Percentiles rank a stretch among this genome's conserved stretches.
Conservation (phyloP, 2,888 invertebrate genomes). For the Pycnomerus fuliginosus region DNA sequence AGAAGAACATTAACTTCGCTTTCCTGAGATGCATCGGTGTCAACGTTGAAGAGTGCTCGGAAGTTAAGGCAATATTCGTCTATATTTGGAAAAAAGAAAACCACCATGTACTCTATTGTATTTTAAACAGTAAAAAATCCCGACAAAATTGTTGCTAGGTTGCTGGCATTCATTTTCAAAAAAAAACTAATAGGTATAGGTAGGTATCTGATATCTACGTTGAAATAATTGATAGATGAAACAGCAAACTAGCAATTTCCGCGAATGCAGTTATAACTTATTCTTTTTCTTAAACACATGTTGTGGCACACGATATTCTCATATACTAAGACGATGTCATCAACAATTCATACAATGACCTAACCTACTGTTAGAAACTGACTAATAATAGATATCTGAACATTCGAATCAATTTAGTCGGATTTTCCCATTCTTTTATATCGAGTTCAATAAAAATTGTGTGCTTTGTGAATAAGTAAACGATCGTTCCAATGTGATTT, state of each 20-base stretch:
- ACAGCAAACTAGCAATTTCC: conserved; percentile 25
- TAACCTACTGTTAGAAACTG: conserved; percentile 9
- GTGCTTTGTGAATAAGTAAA: conserved; percentile 30
- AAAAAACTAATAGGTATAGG: no score
- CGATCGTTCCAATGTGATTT: conserved; percentile 25
- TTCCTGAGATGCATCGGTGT: conserved; percentile 99
- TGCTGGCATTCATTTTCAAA: conserved; percentile 23
- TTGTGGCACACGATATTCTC: conserved; percentile 33
- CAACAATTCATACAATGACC: conserved; percentile 19
- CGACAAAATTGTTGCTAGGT: not conserved
- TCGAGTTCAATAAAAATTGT: conserved; percentile 7
- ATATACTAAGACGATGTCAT: conserved; percentile 25
- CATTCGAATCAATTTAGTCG: conserved; percentile 15
- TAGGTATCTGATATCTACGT: conserved; percentile 17
- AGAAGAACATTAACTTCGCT: conserved; percentile 99
- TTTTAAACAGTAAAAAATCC: not conserved
- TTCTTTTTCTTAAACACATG: conserved; percentile 40
- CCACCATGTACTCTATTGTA: conserved; percentile 2
- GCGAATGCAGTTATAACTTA: conserved; percentile 30
- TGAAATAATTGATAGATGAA: conserved; percentile 26
- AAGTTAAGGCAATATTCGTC: conserved; percentile 72
- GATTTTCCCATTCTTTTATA: conserved; percentile 7
- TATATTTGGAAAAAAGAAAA: conserved; percentile 32
- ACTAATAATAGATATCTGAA: conserved; percentile 18
- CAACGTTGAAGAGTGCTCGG: conserved; percentile 90